These are phyloP conservation scores for Coracias cyanogaster DNA, from an alignment of 2,797 vertebrate species.

Conservation along the genomic window DNA sequence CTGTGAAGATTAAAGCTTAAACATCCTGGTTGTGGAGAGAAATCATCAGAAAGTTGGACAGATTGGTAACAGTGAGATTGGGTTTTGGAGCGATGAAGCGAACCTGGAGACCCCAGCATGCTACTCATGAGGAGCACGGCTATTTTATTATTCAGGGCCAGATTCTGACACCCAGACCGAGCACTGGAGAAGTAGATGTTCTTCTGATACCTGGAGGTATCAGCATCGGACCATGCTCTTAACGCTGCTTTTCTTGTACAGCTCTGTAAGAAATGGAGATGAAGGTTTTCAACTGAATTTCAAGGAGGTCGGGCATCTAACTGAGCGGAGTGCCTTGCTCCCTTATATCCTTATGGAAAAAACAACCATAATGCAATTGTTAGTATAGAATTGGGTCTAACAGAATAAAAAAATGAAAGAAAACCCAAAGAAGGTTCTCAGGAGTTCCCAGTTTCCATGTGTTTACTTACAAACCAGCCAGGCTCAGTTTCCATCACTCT, in stretches of 20 bases:
- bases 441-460: not conserved
- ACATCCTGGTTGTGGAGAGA: not conserved
- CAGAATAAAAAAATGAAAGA: not conserved
- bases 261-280: not conserved
- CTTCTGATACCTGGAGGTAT: not conserved
- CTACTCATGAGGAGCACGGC: not conserved
- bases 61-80: constrained; percentile 14
- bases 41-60: constrained; percentile 27
- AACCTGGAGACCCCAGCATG: not conserved
- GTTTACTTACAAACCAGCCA: not conserved
- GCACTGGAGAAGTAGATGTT: not conserved
- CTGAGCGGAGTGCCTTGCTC: not conserved
- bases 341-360: not conserved
- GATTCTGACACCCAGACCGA: not conserved
- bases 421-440: not conserved
- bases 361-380: not conserved
- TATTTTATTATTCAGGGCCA: not conserved
- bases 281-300: not conserved
- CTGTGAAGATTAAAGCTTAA: not conserved
- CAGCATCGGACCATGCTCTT: not conserved
- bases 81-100: constrained; percentile 7
- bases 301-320: not conserved
- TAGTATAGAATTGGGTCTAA: not conserved
- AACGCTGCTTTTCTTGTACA: not conserved
- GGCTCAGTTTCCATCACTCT: not conserved